phyloP scores from a whole-genome alignment of 2,113 vertebrate genomes.

The Corynorhinus townsendii region DNA sequence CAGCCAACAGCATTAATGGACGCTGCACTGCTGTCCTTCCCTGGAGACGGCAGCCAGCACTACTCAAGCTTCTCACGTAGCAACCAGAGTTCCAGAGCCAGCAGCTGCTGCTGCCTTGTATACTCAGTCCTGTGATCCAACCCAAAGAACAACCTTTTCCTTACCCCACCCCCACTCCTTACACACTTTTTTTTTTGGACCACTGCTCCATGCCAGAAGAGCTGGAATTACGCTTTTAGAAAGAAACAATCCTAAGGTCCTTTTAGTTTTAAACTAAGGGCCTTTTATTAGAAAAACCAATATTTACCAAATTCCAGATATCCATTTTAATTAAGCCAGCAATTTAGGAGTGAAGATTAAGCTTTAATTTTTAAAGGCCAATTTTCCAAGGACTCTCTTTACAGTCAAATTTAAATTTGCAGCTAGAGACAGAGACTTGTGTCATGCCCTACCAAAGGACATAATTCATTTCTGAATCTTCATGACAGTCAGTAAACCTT shows the following conservation, averaged over 20 bases:
- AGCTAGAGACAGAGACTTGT: slow-evolving; percentile 35
- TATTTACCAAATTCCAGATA: slow-evolving; percentile 47
- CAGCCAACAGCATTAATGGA: slow-evolving; percentile 84
- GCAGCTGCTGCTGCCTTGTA: slow-evolving; percentile 84
- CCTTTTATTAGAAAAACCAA: slow-evolving; percentile 44
- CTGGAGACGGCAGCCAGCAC: slow-evolving; percentile 87
- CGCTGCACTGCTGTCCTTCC: slow-evolving; percentile 85
- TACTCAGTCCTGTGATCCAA: slow-evolving; percentile 81
- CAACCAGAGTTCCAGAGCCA: slow-evolving; percentile 86
- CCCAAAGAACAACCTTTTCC: slow-evolving; percentile 79
- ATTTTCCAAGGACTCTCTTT: slow-evolving; percentile 40
- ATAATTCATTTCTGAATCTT: slow-evolving; percentile 37
- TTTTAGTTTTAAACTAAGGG: slow-evolving; percentile 38
- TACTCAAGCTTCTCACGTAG: slow-evolving; percentile 89
- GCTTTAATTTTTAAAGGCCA: not conserved
- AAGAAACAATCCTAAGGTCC: slow-evolving; percentile 62
- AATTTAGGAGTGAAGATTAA: slow-evolving; percentile 40
- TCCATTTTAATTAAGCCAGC: slow-evolving; percentile 36
- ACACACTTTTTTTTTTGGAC: slow-evolving; percentile 39
- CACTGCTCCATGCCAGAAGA: slow-evolving; percentile 52
- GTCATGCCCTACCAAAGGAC: slow-evolving; percentile 21
- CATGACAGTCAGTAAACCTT: slow-evolving; percentile 53
- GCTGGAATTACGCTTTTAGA: slow-evolving; percentile 49
- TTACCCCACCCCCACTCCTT: slow-evolving; percentile 74
- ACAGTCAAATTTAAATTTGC: slow-evolving; percentile 10